phyloP scores from a whole-genome alignment of 2,797 vertebrate species.

The Tokudaia muenninki region DNA sequence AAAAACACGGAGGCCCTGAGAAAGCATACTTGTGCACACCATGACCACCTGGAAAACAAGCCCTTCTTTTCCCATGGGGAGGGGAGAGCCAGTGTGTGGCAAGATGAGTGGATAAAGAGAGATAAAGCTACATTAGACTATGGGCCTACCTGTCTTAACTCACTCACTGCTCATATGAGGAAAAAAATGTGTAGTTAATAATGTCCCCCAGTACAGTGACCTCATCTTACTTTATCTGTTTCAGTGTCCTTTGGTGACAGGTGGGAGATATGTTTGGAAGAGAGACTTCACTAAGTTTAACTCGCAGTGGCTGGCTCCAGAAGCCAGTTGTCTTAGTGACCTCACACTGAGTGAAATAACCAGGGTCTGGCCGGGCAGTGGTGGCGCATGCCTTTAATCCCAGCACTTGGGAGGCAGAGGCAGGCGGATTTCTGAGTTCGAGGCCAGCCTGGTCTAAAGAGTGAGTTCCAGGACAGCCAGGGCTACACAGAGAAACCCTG shows the following conservation, averaged over 20 bases:
- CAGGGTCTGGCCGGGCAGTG: too few relatives aligned
- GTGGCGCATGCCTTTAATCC: too few relatives aligned
- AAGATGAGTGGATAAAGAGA: background rate
- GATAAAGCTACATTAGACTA: background rate
- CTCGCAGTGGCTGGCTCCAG: background rate
- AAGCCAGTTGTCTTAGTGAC: background rate
- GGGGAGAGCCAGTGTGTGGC: background rate
- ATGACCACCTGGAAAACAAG: background rate
- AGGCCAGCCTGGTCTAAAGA: too few relatives aligned
- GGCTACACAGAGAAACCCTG: too few relatives aligned
- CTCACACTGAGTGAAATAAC: background rate
- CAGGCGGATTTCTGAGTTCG: too few relatives aligned
- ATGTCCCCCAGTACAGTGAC: background rate
- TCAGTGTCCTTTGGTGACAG: conserved; percentile 22
- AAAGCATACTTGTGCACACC: background rate
- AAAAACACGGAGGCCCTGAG: background rate
- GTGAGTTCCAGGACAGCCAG: too few relatives aligned
- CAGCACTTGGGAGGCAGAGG: too few relatives aligned
- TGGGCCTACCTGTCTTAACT: background rate
- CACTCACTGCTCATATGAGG: background rate
- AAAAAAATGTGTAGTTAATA: background rate
- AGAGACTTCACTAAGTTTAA: background rate
- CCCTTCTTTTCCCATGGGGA: background rate
- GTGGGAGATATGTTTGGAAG: background rate
- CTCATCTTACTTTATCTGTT: background rate